phyloP scores from a whole-genome alignment of 2,797 vertebrate genomes.

The Onychomys leucogaster region DNA sequence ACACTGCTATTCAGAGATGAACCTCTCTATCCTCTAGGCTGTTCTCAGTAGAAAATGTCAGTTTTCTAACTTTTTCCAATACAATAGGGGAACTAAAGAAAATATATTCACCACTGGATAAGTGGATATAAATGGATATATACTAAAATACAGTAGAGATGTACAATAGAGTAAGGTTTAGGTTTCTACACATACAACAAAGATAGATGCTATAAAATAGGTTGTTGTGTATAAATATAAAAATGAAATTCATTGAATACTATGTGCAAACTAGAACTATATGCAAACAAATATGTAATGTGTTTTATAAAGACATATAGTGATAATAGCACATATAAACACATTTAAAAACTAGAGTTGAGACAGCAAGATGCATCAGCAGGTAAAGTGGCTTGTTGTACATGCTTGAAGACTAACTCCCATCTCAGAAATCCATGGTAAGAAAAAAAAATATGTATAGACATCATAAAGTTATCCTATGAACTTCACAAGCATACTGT shows the following conservation, averaged over 20 bases:
- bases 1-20: not conserved
- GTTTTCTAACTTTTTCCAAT: constrained; percentile 19
- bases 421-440: not conserved
- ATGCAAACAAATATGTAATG: not conserved
- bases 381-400: not conserved
- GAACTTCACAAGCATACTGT: not conserved
- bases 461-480: not conserved
- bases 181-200: not conserved
- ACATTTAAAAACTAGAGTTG: not conserved
- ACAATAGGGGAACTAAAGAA: not conserved
- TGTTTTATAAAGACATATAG: not conserved
- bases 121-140: not conserved
- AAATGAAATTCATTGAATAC: not conserved
- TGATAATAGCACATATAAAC: not conserved
- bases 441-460: not conserved
- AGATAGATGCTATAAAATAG: not conserved
- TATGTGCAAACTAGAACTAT: not conserved
- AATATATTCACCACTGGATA: not conserved
- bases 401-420: not conserved
- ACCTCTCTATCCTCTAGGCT: not conserved
- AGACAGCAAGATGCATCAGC: not conserved
- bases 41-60: not conserved
- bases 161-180: not conserved
- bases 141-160: not conserved
- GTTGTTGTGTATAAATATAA: not conserved